phyloP scores from a whole-genome alignment of 1,140 invertebrate species.

The Samia ricini region DNA sequence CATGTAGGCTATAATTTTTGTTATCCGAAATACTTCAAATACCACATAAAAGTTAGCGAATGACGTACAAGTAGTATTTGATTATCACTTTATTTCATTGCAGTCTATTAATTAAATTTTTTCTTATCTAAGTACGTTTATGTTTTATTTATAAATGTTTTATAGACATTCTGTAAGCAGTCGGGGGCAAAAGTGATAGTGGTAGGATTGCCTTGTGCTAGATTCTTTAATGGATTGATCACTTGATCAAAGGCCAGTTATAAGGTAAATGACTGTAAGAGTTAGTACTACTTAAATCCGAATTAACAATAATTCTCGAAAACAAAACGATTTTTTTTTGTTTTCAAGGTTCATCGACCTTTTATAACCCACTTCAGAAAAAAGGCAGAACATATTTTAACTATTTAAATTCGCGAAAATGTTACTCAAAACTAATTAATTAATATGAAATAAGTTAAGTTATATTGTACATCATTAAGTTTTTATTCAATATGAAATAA shows the following conservation, averaged over 20 bases:
- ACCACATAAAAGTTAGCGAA: not conserved
- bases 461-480: too few species aligned
- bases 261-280: not conserved
- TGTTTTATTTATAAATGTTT: constrained; percentile 1
- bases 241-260: not conserved
- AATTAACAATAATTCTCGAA: too few species aligned
- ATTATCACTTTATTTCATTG: not conserved
- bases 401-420: too few species aligned
- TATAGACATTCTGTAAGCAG: not conserved
- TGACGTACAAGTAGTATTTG: not conserved
- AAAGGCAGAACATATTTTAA: too few species aligned
- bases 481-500: too few species aligned
- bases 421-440: too few species aligned
- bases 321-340: too few species aligned
- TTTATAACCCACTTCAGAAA: too few species aligned
- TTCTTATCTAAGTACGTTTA: not conserved
- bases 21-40: not conserved
- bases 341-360: too few species aligned
- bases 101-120: not conserved
- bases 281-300: not conserved
- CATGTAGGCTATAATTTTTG: not conserved
- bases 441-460: too few species aligned
- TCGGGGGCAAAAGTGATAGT: constrained; percentile 12
- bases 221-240: constrained; percentile 2
- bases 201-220: constrained; percentile 9